Conservation (phyloP, 2,797 vertebrate species). For the Pangasius krempfi region DNA sequence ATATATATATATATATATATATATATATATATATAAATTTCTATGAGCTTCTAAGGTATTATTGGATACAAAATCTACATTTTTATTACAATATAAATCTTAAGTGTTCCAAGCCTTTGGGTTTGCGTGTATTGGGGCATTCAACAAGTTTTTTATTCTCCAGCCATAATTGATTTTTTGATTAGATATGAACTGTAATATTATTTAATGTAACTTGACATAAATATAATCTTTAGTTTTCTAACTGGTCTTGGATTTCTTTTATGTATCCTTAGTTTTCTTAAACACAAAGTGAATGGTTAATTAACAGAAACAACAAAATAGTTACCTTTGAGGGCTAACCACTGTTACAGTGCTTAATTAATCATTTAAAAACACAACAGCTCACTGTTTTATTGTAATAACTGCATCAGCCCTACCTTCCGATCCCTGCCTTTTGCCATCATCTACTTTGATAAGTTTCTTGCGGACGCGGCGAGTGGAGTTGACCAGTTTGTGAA, state of each 20-base stretch:
- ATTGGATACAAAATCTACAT: too few species aligned
- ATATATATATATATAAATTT: too few species aligned
- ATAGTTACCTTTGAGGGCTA: not conserved
- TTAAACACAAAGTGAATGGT: not conserved
- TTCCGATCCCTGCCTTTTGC: constrained; percentile 89
- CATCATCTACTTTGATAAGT: constrained; percentile 95
- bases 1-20: not conserved
- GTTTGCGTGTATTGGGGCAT: not conserved
- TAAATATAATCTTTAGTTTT: not conserved
- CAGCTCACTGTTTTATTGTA: not conserved
- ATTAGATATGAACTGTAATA: not conserved
- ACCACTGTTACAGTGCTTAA: not conserved
- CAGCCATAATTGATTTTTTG: not conserved
- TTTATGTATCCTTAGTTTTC: not conserved
- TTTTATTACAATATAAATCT: not conserved
- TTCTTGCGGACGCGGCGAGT: constrained; percentile 96
- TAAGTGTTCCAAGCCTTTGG: not conserved
- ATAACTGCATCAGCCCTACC: constrained; percentile 71
- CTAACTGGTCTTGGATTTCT: not conserved
- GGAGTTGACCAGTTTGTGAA: constrained; percentile 98
- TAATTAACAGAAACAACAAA: not conserved
- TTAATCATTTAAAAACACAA: not conserved
- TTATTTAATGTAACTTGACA: not conserved
- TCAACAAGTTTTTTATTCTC: not conserved
- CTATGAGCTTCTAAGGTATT: not conserved